Conservation (phyloP, 2,113 vertebrate species). For the Corvus hawaiiensis region DNA sequence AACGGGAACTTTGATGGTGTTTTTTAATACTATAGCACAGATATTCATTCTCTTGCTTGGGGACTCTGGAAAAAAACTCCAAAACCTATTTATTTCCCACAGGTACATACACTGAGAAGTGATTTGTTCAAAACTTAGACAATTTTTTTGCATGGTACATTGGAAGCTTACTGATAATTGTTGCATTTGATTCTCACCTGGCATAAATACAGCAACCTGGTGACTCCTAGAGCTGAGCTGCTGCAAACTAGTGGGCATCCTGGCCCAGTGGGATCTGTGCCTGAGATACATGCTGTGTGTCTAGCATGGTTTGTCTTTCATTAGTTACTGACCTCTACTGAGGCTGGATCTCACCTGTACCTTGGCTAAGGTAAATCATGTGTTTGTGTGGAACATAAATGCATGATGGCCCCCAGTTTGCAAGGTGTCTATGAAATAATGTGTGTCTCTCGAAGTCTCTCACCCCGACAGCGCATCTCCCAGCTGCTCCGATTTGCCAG, state of each 20-base stretch:
- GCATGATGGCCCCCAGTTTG: background rate
- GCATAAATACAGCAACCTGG: background rate
- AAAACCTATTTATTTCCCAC: background rate
- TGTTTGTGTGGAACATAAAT: background rate
- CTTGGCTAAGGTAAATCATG: background rate
- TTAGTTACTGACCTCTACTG: background rate
- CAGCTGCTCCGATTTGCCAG: rapidly evolving
- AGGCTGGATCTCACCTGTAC: background rate
- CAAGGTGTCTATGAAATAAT: background rate
- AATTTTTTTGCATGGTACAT: background rate
- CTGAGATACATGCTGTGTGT: background rate
- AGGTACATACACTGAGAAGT: background rate
- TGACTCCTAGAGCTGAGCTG: background rate
- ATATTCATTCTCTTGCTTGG: background rate
- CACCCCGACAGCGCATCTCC: rapidly evolving
- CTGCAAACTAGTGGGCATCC: background rate
- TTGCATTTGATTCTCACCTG: background rate
- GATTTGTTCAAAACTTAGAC: background rate
- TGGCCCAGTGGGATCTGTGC: background rate
- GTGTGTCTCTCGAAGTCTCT: background rate
- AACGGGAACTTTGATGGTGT: background rate
- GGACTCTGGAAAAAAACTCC: background rate
- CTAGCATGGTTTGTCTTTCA: background rate
- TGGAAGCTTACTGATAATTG: background rate
- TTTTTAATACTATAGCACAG: background rate